phyloP scores from a whole-genome alignment of 2,888 invertebrate species.

The Cloeon dipterum region DNA sequence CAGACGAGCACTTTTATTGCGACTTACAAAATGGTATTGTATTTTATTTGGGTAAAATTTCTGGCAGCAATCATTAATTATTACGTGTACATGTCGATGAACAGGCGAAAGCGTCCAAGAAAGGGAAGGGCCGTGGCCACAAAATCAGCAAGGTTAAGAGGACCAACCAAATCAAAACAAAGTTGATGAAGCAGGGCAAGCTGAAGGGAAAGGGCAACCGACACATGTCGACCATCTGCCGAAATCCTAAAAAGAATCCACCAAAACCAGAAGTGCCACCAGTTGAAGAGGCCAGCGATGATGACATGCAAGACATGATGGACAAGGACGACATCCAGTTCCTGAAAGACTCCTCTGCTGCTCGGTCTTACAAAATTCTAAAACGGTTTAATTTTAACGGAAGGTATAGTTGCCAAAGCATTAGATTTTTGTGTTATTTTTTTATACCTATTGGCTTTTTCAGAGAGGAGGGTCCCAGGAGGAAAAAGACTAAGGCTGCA shows the following conservation, averaged over 20 bases:
- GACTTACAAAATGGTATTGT: too few species aligned
- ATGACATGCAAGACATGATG: slow-evolving; percentile 32
- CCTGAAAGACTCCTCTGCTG: slow-evolving; percentile 21
- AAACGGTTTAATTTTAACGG: slow-evolving; percentile 6
- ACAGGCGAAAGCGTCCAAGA: slow-evolving; percentile 15
- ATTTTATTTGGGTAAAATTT: too few species aligned
- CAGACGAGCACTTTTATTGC: too few species aligned
- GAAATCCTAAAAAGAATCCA: slow-evolving; percentile 11
- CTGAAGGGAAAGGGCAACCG: slow-evolving; percentile 24
- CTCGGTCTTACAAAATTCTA: slow-evolving; percentile 13
- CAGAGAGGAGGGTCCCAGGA: too few species aligned
- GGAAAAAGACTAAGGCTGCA: slow-evolving; percentile 14
- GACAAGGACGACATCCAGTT: slow-evolving; percentile 30
- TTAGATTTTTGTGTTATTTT: neutral
- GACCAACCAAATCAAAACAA: slow-evolving; percentile 31
- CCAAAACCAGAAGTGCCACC: slow-evolving; percentile 14
- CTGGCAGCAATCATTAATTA: too few species aligned
- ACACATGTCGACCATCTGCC: slow-evolving; percentile 19
- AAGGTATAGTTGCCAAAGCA: neutral
- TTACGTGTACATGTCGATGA: too few species aligned
- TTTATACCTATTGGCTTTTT: neutral
- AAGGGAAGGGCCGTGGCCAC: slow-evolving; percentile 21
- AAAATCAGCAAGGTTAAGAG: slow-evolving; percentile 30
- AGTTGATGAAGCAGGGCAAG: slow-evolving; percentile 29
- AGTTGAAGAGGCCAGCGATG: slow-evolving; percentile 25